Percentiles rank a stretch among this genome's conserved stretches.
Evolutionary conservation across 2,888 invertebrate genomes (phyloP).

Genomic region (Pyrocoelia pectoralis): DNA sequence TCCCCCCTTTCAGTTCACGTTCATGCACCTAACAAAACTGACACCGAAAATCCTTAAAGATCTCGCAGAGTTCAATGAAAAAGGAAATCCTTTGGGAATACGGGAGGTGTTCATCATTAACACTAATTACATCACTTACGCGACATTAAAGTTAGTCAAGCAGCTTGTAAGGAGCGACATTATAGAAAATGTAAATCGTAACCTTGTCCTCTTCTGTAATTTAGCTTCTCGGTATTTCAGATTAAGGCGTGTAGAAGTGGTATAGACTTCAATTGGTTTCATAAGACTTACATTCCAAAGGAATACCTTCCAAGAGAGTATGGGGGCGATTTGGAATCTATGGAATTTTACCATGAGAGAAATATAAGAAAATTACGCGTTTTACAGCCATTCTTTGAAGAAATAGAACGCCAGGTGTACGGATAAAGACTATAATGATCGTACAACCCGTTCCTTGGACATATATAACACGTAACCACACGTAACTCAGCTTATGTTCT

Average conservation of each 20-base stretch:
- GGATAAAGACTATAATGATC: no score
- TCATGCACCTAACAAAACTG: not conserved
- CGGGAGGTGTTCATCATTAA: not conserved
- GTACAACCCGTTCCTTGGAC: no score
- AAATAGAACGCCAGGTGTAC: no score
- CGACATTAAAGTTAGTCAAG: not conserved
- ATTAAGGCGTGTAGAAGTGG: no score
- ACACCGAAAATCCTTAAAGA: not conserved
- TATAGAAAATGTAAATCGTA: not conserved
- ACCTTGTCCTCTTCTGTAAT: no score
- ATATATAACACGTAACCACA: no score
- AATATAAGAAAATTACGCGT: no score
- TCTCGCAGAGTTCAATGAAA: not conserved
- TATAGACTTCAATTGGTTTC: no score
- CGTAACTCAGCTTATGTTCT: no score
- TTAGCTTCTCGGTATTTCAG: no score
- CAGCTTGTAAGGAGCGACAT: not conserved
- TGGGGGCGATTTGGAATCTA: not conserved
- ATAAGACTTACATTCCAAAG: not conserved
- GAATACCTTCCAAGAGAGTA: not conserved
- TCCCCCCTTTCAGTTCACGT: not conserved
- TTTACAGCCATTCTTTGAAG: no score
- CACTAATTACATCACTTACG: not conserved
- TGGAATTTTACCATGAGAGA: not conserved
- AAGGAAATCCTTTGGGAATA: not conserved